phyloP scores from a whole-genome alignment of 2,888 invertebrate genomes.

The Spialia ferax region DNA sequence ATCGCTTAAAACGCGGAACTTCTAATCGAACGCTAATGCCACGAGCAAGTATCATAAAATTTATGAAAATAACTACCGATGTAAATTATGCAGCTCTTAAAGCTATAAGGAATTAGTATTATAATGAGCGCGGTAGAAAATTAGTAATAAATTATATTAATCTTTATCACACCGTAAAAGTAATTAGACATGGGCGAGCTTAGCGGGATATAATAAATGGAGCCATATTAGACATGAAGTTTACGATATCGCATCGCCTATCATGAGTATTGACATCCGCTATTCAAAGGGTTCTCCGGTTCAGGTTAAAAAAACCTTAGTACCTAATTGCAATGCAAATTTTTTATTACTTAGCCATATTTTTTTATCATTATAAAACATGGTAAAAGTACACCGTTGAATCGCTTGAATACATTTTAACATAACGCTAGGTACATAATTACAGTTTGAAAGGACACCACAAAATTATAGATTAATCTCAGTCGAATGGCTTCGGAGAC shows the following conservation, averaged over 20 bases:
- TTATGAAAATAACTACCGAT: conserved; percentile 12
- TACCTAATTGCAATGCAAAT: too few species aligned
- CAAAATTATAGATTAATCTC: not conserved
- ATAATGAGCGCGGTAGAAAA: conserved; percentile 27
- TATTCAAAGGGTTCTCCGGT: not conserved
- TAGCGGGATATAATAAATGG: conserved; percentile 22
- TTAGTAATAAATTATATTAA: conserved; percentile 35
- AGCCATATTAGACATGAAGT: not conserved
- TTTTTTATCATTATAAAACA: not conserved
- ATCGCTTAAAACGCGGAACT: conserved; percentile 3
- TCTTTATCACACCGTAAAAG: conserved; percentile 36
- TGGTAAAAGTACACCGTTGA: not conserved
- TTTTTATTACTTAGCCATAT: too few species aligned
- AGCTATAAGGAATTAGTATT: conserved; percentile 35
- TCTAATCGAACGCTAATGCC: conserved; percentile 2
- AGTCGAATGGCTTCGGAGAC: conserved; percentile 6
- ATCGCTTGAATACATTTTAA: not conserved
- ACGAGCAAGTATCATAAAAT: conserved; percentile 17
- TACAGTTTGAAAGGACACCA: not conserved
- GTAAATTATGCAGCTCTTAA: conserved; percentile 32
- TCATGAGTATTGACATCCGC: conserved; percentile 2
- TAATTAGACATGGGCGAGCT: conserved; percentile 32
- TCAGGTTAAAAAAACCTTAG: not conserved
- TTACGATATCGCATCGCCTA: conserved; percentile 3
- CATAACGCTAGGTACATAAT: not conserved